A percentile compares a stretch with the other conserved stretches of the same genome.
Evolutionary conservation across 2,888 invertebrate genomes (phyloP).

Genomic region (Athalia rosae): DNA sequence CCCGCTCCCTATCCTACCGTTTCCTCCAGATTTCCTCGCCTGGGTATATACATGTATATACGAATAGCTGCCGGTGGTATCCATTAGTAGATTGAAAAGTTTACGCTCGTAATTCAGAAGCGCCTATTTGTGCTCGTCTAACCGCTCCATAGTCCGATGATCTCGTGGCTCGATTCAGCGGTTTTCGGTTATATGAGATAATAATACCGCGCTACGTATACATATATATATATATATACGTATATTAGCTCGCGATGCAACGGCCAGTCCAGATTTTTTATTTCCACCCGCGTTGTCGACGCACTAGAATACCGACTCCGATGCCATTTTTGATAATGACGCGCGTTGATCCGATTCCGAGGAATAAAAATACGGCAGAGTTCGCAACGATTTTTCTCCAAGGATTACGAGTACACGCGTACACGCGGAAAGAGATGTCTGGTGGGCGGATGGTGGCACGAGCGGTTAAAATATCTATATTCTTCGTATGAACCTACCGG

Average conservation of each 20-base stretch:
- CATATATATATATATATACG: too few relatives aligned
- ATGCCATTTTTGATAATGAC: too few relatives aligned
- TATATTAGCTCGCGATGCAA: neutral
- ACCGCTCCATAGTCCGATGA: constrained; percentile 37
- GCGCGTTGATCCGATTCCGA: neutral
- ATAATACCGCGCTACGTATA: neutral
- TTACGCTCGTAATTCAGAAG: constrained; percentile 38
- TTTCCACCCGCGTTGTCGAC: too few relatives aligned
- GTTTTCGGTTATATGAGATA: neutral
- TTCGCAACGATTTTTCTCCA: too few relatives aligned
- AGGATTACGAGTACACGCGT: too few relatives aligned
- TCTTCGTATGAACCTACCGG: constrained; percentile 12
- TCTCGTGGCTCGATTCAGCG: constrained; percentile 34
- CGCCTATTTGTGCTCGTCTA: constrained; percentile 38
- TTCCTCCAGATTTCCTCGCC: too few relatives aligned
- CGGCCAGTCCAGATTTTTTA: neutral
- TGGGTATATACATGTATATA: neutral
- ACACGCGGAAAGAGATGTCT: neutral
- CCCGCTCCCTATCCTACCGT: too few relatives aligned
- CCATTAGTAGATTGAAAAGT: constrained; percentile 45
- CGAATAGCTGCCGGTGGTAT: constrained; percentile 15
- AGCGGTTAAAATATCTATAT: constrained; percentile 13
- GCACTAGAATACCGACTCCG: too few relatives aligned
- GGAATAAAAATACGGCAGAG: neutral
- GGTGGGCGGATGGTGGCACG: neutral